Percentiles rank a stretch among this genome's conserved stretches.
Evolutionary conservation across 2,797 vertebrate genomes (phyloP).

Genomic region (Anableps anableps): DNA sequence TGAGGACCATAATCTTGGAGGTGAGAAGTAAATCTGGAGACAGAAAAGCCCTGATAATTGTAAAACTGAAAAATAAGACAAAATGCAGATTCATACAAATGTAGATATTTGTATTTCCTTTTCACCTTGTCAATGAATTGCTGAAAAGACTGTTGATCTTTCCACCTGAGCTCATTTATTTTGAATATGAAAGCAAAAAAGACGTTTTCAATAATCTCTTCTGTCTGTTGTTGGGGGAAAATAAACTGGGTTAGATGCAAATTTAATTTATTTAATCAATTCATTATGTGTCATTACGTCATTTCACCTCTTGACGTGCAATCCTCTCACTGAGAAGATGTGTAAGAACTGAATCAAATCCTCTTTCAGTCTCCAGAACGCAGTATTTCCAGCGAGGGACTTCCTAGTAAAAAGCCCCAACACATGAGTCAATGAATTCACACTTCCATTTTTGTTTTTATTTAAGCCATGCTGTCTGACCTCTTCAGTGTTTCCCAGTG

Average conservation of each 20-base stretch:
- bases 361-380: conserved; percentile 74
- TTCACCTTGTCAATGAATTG: conserved; percentile 75
- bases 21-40: conserved; percentile 73
- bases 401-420: conserved; percentile 52
- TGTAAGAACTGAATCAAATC: conserved; percentile 73
- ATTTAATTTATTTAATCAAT: not conserved
- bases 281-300: not conserved
- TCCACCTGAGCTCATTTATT: conserved; percentile 71
- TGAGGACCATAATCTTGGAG: conserved; percentile 67
- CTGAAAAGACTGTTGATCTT: conserved; percentile 51
- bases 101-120: not conserved
- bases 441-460: not conserved
- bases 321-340: conserved; percentile 64
- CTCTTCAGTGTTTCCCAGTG: conserved; percentile 54
- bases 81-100: not conserved
- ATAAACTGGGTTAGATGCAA: not conserved
- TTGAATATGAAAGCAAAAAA: conserved; percentile 74
- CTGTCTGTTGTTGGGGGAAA: conserved; percentile 65
- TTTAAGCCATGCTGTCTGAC: conserved; percentile 47
- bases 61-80: conserved; percentile 9
- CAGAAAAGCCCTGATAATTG: not conserved
- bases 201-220: conserved; percentile 73
- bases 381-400: conserved; percentile 80
- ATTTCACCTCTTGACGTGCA: conserved; percentile 66
- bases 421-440: conserved; percentile 19